Evolutionary conservation across 1,140 invertebrate species (phyloP), one percentile per base, ranked within the genome.

Genomic region (Apocrypta bakeri): DNA sequence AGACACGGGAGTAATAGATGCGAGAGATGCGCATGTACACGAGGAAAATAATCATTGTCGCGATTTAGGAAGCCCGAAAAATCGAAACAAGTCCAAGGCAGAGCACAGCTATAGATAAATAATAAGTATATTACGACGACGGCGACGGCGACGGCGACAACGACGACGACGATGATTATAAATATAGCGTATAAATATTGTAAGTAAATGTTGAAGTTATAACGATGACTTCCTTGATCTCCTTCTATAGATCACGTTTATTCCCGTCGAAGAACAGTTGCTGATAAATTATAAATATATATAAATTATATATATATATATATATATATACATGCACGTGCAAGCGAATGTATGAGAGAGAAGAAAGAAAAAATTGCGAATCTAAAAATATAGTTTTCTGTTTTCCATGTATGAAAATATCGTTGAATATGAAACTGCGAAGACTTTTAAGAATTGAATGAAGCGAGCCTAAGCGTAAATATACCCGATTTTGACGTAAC

Each of bases 141-240:
- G n/a, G n/a, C n/a, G n/a, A n/a, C n/a, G n/a, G n/a, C n/a, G n/a
- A n/a, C n/a, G n/a, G n/a, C n/a, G n/a, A n/a, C n/a, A n/a, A n/a
- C n/a, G n/a, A n/a, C n/a, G n/a, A n/a, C n/a, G n/a, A 66, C 11
- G 2, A 66, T n/a, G n/a, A 66, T 56, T 56, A 56, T 56, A 79
- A 56, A 61, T 73, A 68, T 79, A 73, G 11, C 14, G 4, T 80
- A 83, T 68, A 83, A 48, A 80, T 79, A 75, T 75, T 83, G 71
- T 79, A 83, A 79, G 69, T 83, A 83, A 74, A 71, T 71, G 71
- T 81, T 75, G 27, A 75, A 81, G 27, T 81, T 74, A 75, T 64
- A 25, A 76, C 27, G 17, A 81, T n/a, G 33, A 81, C 27, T 81
- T 75, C 68, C 72, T 81, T 24, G 48, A 24, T 81, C 48, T 75